A percentile compares a stretch with the other conserved stretches of the same genome.
phyloP scores from a whole-genome alignment of 2,888 invertebrate species.

The Drosophila anomalata region DNA sequence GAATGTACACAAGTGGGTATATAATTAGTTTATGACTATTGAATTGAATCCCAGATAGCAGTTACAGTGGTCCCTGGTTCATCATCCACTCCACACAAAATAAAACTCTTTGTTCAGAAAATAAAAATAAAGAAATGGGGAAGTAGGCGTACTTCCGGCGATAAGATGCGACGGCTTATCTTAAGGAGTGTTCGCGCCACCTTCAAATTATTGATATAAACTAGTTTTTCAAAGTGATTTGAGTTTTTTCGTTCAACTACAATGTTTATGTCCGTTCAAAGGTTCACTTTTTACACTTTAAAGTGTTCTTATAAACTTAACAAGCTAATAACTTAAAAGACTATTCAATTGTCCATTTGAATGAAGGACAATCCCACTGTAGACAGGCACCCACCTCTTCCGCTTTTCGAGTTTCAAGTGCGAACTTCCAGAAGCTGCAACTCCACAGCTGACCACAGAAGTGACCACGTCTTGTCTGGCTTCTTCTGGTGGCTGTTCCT shows the following conservation, averaged over 20 bases:
- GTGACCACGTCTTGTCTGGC: constrained; percentile 21
- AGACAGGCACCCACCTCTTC: constrained; percentile 31
- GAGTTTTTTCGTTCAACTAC: background rate
- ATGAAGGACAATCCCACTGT: constrained; percentile 15
- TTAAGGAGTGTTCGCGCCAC: background rate
- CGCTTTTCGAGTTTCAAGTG: background rate
- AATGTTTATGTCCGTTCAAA: no score
- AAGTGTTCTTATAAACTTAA: no score
- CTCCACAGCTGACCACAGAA: constrained; percentile 7
- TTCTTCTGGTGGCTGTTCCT: constrained; percentile 2
- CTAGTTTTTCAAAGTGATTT: background rate
- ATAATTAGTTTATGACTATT: constrained; percentile 43
- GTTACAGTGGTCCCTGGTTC: constrained; percentile 11
- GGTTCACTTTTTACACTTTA: no score
- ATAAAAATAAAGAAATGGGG: background rate
- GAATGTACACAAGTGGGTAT: constrained; percentile 20
- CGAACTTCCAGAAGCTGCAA: constrained; percentile 26
- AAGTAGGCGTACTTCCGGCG: background rate
- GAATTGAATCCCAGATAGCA: constrained; percentile 24
- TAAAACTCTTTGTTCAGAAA: background rate
- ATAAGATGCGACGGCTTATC: constrained; percentile 1
- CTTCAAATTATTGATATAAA: background rate
- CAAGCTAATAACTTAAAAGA: background rate
- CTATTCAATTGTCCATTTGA: background rate
- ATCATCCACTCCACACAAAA: background rate